Percentiles rank a stretch among this genome's conserved stretches.
These are phyloP conservation scores for Pseudanteris insignis DNA, from an alignment of 2,888 invertebrate genomes.

Conservation along the genomic window DNA sequence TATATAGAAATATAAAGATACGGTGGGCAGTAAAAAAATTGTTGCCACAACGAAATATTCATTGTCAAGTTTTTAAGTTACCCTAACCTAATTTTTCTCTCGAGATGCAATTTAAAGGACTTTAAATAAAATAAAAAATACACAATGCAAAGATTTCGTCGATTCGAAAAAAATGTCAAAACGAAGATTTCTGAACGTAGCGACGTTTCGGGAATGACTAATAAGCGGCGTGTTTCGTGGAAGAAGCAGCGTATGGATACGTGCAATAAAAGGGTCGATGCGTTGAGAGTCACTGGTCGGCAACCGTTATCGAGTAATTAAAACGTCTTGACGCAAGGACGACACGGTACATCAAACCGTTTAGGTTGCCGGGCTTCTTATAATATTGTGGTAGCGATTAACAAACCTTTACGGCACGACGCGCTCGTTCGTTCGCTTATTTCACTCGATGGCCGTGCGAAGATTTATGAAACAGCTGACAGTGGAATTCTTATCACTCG, in stretches of 20 bases:
- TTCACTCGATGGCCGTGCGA: neutral
- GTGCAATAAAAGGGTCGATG: conserved; percentile 16
- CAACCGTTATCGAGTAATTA: conserved; percentile 51
- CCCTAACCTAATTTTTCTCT: no score
- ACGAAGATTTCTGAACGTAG: no score
- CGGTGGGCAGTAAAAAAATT: no score
- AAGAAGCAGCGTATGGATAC: no score
- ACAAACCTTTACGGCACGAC: conserved; percentile 43
- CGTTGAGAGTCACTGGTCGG: conserved; percentile 44
- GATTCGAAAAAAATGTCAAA: no score
- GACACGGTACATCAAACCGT: conserved; percentile 48
- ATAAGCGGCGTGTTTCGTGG: no score
- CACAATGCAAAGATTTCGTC: no score
- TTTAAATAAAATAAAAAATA: no score
- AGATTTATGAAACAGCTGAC: conserved; percentile 41
- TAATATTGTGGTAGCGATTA: conserved; percentile 44
- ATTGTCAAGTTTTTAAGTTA: no score
- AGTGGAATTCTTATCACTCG: conserved; percentile 29
- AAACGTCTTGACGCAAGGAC: conserved; percentile 50
- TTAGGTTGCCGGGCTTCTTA: conserved; percentile 45
- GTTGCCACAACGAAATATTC: no score
- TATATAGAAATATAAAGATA: no score
- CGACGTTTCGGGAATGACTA: neutral
- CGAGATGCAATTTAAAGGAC: no score
- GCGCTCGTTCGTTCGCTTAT: conserved; percentile 33